Evolutionary conservation across 1,140 invertebrate genomes (phyloP), one percentile per base, ranked within the genome.

Genomic region (Micrasema longulum): DNA sequence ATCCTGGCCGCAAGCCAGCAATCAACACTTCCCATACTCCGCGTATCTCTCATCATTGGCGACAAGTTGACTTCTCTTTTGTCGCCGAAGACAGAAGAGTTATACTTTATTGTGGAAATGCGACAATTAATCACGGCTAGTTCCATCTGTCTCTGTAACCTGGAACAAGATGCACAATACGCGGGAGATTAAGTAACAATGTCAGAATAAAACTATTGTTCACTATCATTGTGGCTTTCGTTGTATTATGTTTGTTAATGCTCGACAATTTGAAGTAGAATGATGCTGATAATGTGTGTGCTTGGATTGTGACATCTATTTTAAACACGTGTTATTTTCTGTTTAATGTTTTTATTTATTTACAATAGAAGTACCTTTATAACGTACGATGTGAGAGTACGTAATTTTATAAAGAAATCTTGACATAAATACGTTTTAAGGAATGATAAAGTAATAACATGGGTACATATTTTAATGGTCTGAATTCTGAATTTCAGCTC

Each of bases 41-140:
- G 41, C 43, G 57, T 62, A 43, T 62, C 64, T 52, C 14, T 52
- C 18, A 38, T 62, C 57, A 62, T 41, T 62, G 57, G 57, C 38
- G 57, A 45, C 16, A n/a, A 22, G 57, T 43, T 62, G 57, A 45
- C 57, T 43, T 22, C 36, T 62, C 57, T 38, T 62, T 62, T 62
- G 57, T 62, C 12, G n/a, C n/a, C n/a, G n/a, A 52, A 52, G 64
- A 50, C 31, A 52, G 31, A 23, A 14, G 14, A 4, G 35, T 18
- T 57, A 26, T 68, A 68, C 16, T 55, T 50, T 68, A 68, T 53
- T 23, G 48, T 45, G 11, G 66, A 57, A 47, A 68, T 57, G 48
- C 57, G 52, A 41, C 66, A 68, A 68, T 68, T 68, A 23, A 68
- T 55, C 66, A 68, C 52, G n/a, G n/a, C n/a, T 12, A 43, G 36